Evolutionary conservation across 1,140 invertebrate species (phyloP).

Genomic region (Brachionus sp.): DNA sequence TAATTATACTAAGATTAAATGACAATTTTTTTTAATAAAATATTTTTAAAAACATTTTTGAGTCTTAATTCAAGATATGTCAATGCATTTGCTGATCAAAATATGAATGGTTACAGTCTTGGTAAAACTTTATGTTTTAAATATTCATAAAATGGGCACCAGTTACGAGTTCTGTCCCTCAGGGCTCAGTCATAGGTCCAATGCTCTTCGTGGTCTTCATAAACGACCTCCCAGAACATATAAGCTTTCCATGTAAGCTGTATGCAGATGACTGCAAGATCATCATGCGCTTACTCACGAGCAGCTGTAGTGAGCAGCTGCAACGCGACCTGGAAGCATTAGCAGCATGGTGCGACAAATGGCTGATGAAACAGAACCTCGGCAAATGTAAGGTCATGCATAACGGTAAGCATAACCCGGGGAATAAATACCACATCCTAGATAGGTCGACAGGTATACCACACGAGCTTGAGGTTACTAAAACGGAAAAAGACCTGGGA

Average conservation of each 20-base stretch:
- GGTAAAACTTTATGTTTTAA: too few species aligned
- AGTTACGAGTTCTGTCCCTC: neutral
- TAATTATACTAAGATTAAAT: neutral
- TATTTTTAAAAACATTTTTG: neutral
- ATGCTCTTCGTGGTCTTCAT: neutral
- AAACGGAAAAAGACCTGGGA: neutral
- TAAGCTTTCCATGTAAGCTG: neutral
- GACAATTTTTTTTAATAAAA: neutral
- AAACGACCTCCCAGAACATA: neutral
- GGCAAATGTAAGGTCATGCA: too few species aligned
- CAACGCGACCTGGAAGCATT: neutral
- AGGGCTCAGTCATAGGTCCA: constrained; percentile 6
- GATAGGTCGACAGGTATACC: neutral
- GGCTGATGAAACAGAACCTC: neutral
- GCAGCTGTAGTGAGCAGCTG: neutral
- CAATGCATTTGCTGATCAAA: too few species aligned
- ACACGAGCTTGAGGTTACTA: neutral
- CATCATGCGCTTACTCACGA: neutral
- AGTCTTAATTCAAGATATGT: too few species aligned
- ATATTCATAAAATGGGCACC: too few species aligned
- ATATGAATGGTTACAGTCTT: too few species aligned
- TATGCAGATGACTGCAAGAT: too few species aligned
- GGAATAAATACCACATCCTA: neutral
- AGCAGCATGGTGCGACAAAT: neutral
- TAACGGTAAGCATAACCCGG: neutral